phyloP scores from a whole-genome alignment of 2,888 invertebrate species.

The Drosophila sordidapex region DNA sequence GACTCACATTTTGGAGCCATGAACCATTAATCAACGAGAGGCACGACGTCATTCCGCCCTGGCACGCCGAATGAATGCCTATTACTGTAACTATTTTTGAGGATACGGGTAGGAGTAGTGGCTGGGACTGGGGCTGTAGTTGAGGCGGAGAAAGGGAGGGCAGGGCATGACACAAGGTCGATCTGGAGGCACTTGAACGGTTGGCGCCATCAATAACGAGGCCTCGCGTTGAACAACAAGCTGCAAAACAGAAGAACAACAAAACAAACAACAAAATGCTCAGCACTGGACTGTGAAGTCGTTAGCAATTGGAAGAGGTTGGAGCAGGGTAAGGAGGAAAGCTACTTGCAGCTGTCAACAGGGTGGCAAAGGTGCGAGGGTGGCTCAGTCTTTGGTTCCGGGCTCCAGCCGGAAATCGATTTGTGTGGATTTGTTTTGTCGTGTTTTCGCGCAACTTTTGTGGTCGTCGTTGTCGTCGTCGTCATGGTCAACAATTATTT shows the following conservation, averaged over 20 bases:
- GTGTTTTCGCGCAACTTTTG: slow-evolving; percentile 63
- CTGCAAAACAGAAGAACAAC: slow-evolving; percentile 64
- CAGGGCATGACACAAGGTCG: slow-evolving; percentile 65
- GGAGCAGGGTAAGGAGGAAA: background rate
- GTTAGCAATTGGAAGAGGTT: slow-evolving; percentile 32
- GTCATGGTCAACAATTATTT: slow-evolving; percentile 79
- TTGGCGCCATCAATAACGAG: slow-evolving; percentile 72
- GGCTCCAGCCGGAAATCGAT: slow-evolving; percentile 68
- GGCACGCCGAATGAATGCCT: slow-evolving; percentile 71
- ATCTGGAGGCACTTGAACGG: slow-evolving; percentile 56
- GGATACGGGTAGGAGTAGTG: slow-evolving; percentile 3
- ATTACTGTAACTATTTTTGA: slow-evolving; percentile 57
- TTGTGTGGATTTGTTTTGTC: slow-evolving; percentile 77
- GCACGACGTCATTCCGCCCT: slow-evolving; percentile 67
- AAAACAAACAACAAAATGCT: slow-evolving; percentile 68
- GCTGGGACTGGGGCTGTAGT: background rate
- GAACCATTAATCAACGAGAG: slow-evolving; percentile 73
- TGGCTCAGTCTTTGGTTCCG: slow-evolving; percentile 20
- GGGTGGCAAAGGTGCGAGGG: slow-evolving; percentile 49
- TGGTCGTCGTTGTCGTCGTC: slow-evolving; percentile 35
- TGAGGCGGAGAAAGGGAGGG: background rate
- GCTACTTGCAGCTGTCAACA: slow-evolving; percentile 75
- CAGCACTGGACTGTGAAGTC: slow-evolving; percentile 60
- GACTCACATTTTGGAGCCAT: slow-evolving; percentile 41
- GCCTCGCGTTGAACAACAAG: slow-evolving; percentile 70